Percentiles rank a stretch among this genome's conserved stretches.
Conservation (phyloP, 1,140 invertebrate genomes). For the Periplaneta americana region DNA sequence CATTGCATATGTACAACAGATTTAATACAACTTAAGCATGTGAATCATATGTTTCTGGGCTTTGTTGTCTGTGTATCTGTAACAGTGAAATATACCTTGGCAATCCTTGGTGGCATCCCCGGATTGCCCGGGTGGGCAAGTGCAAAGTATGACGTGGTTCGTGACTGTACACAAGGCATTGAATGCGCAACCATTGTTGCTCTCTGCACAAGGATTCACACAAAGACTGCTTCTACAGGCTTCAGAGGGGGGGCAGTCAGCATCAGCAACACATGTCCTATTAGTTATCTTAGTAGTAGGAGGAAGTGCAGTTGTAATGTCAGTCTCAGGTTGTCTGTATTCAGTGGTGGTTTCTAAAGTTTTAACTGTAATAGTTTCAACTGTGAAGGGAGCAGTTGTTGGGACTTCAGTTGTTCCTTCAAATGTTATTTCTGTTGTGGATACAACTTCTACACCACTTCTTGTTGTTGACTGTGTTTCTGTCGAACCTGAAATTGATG, state of each 20-base stretch:
- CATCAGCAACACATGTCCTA: conserved; percentile 63
- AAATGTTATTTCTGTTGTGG: not conserved
- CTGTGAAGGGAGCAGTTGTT: not conserved
- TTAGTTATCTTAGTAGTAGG: conserved; percentile 2
- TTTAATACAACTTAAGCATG: not conserved
- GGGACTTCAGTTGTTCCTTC: not conserved
- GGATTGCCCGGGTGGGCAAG: conserved; percentile 47
- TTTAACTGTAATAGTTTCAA: not conserved
- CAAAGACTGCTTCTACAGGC: conserved; percentile 75
- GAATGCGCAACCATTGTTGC: conserved; percentile 42
- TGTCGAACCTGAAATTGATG: not conserved
- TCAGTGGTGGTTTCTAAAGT: not conserved
- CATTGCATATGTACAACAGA: no score
- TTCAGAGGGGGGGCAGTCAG: conserved; percentile 78
- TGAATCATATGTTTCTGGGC: not conserved
- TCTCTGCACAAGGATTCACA: conserved; percentile 65
- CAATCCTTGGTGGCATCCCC: conserved; percentile 56
- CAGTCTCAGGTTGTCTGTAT: not conserved
- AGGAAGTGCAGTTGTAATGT: not conserved
- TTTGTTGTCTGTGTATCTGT: not conserved
- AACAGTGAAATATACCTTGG: conserved; percentile 7
- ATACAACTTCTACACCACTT: not conserved
- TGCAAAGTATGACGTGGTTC: conserved; percentile 58
- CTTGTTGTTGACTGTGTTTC: not conserved
- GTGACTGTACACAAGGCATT: conserved; percentile 59